phyloP scores from a whole-genome alignment of 2,113 vertebrate genomes.

The Myxocyprinus asiaticus region DNA sequence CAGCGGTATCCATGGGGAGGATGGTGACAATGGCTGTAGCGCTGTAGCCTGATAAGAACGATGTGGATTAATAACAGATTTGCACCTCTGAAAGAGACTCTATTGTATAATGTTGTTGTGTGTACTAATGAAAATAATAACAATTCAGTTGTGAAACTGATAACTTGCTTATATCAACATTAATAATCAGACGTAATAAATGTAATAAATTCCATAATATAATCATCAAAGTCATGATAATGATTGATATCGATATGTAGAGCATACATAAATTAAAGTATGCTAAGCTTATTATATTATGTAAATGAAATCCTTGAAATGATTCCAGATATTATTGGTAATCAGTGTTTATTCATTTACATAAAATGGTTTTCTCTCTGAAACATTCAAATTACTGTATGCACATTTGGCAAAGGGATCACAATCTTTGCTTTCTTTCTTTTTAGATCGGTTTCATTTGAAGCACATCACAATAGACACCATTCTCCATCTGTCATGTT shows the following conservation, averaged over 20 bases:
- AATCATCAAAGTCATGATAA: slow-evolving; percentile 22
- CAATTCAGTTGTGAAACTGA: slow-evolving; percentile 26
- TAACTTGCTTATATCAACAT: not conserved
- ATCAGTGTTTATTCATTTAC: too few species aligned
- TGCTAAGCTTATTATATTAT: too few species aligned
- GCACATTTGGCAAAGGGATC: not conserved
- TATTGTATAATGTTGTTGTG: not conserved
- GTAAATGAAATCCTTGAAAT: too few species aligned
- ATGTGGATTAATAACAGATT: slow-evolving; percentile 41
- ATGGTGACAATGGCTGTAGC: slow-evolving; percentile 49
- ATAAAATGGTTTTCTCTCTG: too few species aligned
- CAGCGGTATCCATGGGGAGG: slow-evolving; percentile 75
- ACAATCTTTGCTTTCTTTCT: not conserved
- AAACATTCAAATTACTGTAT: too few species aligned
- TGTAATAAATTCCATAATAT: not conserved
- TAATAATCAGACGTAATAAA: slow-evolving; percentile 20
- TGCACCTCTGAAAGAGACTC: not conserved
- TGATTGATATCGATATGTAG: slow-evolving; percentile 9
- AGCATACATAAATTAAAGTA: not conserved
- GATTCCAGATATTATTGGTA: too few species aligned
- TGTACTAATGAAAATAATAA: not conserved
- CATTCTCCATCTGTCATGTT: slow-evolving; percentile 13
- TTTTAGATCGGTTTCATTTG: slow-evolving; percentile 4
- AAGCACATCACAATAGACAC: not conserved
- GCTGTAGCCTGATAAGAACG: slow-evolving; percentile 37